A percentile compares a stretch with the other conserved stretches of the same genome.
These are phyloP conservation scores for Drosophila nr. perissopoda DNA, from an alignment of 2,888 invertebrate genomes.

Conservation along the genomic window DNA sequence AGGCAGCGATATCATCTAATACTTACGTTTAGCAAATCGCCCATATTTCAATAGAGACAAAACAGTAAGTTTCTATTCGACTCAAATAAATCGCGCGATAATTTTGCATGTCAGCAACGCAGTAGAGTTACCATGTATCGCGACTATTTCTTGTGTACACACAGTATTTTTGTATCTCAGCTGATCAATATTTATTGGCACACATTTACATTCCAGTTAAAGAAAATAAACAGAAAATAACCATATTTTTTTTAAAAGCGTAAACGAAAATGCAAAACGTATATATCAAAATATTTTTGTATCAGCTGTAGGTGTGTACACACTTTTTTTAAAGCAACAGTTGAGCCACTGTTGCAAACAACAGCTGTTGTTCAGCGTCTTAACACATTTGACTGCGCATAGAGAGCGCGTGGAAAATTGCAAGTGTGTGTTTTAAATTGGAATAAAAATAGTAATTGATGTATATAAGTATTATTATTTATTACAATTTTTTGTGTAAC, in stretches of 20 bases:
- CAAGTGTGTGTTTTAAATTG: background rate
- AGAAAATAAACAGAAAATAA: background rate
- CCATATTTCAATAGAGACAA: slow-evolving; percentile 58
- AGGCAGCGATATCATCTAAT: background rate
- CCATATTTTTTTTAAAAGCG: background rate
- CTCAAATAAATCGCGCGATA: slow-evolving; percentile 29
- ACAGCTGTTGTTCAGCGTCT: background rate
- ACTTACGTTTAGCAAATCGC: slow-evolving; percentile 78
- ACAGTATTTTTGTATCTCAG: background rate
- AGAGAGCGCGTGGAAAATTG: slow-evolving; percentile 5
- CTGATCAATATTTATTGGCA: background rate
- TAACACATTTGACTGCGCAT: background rate
- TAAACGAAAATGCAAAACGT: background rate
- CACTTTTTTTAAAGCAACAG: background rate
- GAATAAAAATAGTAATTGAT: background rate
- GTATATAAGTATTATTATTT: background rate
- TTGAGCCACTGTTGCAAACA: background rate
- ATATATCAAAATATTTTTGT: background rate
- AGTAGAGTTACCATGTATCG: slow-evolving; percentile 9
- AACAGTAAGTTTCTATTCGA: background rate
- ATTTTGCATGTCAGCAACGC: slow-evolving; percentile 16
- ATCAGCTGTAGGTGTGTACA: background rate
- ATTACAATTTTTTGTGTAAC: background rate
- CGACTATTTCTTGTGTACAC: background rate
- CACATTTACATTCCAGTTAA: background rate